These are phyloP conservation scores for Piscicola geometra DNA, from an alignment of 2,888 invertebrate genomes.

Conservation along the genomic window DNA sequence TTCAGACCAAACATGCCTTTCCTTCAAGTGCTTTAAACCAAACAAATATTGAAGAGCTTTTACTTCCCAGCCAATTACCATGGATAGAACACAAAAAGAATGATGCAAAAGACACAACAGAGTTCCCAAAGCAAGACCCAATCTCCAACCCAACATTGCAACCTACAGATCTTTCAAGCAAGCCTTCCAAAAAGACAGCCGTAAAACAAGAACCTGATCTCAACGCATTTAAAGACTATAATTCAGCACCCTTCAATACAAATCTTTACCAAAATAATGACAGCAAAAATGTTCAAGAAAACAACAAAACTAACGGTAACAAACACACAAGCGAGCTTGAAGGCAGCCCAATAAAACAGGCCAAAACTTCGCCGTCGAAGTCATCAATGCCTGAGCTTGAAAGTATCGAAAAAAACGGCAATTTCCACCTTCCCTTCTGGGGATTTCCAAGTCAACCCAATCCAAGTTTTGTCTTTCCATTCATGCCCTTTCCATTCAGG, in stretches of 20 bases:
- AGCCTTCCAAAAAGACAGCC: neutral
- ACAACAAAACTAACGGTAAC: neutral
- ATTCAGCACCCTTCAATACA: neutral
- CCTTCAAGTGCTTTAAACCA: neutral
- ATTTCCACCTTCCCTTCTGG: neutral
- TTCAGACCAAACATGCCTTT: constrained; percentile 24
- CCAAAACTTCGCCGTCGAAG: neutral
- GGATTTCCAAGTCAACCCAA: neutral
- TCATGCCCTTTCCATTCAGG: constrained; percentile 9
- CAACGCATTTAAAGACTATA: neutral
- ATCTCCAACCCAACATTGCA: neutral
- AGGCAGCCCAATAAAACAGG: neutral
- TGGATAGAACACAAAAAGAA: too few relatives aligned
- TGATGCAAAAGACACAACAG: too few relatives aligned
- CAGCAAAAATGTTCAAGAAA: neutral
- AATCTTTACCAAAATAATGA: neutral
- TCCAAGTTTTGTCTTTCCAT: neutral
- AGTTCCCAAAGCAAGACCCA: too few relatives aligned
- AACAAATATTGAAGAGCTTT: neutral
- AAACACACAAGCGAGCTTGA: neutral
- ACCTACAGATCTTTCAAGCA: neutral
- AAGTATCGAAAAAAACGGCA: neutral
- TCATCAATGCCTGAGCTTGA: neutral
- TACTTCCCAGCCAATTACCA: too few relatives aligned
- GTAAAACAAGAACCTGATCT: neutral